Evolutionary conservation across 2,113 vertebrate species (phyloP).

Genomic region (Mastomys coucha): DNA sequence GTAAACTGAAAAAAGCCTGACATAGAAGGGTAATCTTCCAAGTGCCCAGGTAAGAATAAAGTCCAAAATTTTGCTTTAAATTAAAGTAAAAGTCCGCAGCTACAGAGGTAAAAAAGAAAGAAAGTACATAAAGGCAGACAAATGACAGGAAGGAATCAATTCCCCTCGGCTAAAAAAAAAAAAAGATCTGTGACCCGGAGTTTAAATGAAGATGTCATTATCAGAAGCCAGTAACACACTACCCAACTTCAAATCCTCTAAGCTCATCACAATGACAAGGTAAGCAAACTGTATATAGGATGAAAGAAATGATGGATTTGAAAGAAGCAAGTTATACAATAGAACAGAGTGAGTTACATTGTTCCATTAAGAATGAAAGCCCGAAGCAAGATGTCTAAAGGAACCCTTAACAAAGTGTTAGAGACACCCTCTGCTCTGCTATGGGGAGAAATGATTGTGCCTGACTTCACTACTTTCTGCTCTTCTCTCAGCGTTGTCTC

Average conservation of each 20-base stretch:
- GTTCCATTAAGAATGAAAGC: conserved; percentile 56
- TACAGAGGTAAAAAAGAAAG: neutral
- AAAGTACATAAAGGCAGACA: neutral
- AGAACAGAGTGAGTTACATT: neutral
- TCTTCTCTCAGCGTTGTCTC: neutral
- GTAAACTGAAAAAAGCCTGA: neutral
- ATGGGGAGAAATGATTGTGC: neutral
- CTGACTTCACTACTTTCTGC: neutral
- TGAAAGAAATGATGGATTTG: conserved; percentile 36
- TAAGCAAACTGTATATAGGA: neutral
- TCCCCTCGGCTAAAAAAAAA: neutral
- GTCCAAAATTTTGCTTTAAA: neutral
- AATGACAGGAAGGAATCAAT: neutral
- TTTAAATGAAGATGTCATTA: conserved; percentile 38
- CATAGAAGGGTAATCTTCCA: neutral
- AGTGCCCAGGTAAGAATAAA: neutral
- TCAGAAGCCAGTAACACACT: conserved; percentile 21
- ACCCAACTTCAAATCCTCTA: neutral
- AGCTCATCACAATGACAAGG: neutral
- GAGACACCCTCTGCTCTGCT: neutral
- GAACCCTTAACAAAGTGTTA: neutral
- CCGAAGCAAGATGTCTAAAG: conserved; percentile 8
- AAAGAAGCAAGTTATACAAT: conserved; percentile 4
- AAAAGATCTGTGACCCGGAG: neutral
- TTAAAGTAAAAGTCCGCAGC: neutral